Percentiles rank a stretch among this genome's conserved stretches.
Evolutionary conservation across 2,113 vertebrate genomes (phyloP).

Genomic region (Quiscalus mexicanus): DNA sequence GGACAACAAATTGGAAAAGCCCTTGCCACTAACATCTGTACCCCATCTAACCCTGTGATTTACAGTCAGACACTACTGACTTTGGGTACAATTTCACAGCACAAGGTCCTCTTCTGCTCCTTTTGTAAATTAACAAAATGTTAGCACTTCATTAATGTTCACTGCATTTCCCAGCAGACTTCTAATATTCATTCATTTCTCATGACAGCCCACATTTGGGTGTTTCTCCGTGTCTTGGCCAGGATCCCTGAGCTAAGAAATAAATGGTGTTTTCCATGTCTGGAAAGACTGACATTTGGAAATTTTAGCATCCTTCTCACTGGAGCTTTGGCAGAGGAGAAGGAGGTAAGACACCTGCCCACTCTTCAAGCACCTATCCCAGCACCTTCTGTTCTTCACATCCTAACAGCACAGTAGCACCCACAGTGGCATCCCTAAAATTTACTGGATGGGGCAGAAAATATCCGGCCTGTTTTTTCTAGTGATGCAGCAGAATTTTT

Average conservation of each 20-base stretch:
- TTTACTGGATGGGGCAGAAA: background rate
- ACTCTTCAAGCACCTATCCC: background rate
- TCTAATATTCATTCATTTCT: background rate
- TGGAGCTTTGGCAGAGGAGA: background rate
- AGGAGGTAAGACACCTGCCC: background rate
- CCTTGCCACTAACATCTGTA: background rate
- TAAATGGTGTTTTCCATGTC: background rate
- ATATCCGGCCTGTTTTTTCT: background rate
- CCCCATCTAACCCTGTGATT: background rate
- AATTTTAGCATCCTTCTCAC: background rate
- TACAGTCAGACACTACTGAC: background rate
- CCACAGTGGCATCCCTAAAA: background rate
- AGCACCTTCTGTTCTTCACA: rapidly evolving
- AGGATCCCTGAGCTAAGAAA: background rate
- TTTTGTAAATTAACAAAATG: background rate
- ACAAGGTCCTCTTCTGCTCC: background rate
- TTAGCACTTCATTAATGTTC: background rate
- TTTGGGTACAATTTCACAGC: background rate
- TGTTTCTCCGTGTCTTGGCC: background rate
- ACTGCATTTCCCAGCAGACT: background rate
- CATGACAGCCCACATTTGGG: background rate
- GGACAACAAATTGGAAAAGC: background rate
- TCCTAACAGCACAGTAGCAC: background rate
- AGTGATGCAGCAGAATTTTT: background rate
- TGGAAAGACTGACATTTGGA: background rate